phyloP scores from a whole-genome alignment of 2,113 vertebrate genomes.

The Epinephelus cyanopodus region DNA sequence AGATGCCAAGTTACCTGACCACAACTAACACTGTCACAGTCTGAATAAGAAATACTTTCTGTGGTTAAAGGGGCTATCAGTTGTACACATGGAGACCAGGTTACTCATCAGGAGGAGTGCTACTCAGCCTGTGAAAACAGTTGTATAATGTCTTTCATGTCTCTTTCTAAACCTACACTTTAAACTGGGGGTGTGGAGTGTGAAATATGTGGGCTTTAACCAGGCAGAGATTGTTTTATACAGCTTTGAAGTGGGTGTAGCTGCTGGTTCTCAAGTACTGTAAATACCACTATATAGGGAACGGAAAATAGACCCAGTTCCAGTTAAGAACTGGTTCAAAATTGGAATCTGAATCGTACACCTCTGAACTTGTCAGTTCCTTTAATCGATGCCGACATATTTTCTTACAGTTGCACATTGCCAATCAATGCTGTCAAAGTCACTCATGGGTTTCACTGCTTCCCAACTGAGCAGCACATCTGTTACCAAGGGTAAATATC shows the following conservation, averaged over 20 bases:
- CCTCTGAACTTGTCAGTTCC: no score
- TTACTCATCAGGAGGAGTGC: neutral
- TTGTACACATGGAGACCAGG: neutral
- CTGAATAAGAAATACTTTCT: conserved; percentile 7
- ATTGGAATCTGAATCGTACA: no score
- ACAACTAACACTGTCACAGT: conserved; percentile 20
- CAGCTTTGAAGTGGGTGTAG: neutral
- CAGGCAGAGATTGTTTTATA: conserved; percentile 4
- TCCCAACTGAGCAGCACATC: no score
- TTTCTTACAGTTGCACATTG: no score
- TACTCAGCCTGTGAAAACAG: conserved; percentile 13
- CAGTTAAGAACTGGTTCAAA: no score
- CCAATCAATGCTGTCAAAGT: no score
- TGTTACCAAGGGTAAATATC: no score
- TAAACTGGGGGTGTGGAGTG: neutral
- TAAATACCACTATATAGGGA: neutral
- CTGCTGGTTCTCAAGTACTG: neutral
- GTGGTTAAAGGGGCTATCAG: neutral
- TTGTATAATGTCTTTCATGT: conserved; percentile 4
- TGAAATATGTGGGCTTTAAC: conserved; percentile 19
- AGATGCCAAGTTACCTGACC: conserved; percentile 28
- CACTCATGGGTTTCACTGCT: no score
- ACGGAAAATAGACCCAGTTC: no score
- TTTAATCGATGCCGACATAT: no score
- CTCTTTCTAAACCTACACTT: neutral